Evolutionary conservation across 2,888 invertebrate species (phyloP), one percentile per base, ranked within the genome.

Genomic region (Ophion costatus): DNA sequence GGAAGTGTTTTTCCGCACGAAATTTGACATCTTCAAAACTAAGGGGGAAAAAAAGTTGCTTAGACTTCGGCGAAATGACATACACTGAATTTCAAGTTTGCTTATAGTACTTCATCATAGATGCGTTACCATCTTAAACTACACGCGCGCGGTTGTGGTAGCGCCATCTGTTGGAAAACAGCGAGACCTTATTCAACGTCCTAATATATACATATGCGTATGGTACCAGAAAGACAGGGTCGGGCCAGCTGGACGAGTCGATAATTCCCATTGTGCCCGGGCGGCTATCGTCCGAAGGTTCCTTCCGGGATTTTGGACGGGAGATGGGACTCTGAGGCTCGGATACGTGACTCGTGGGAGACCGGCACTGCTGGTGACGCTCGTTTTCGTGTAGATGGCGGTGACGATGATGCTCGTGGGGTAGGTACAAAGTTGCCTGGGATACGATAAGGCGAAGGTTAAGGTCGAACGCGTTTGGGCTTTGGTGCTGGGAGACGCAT

Each of bases 191-290:
- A 29, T 29, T 29, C 29, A 29, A 4, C 29, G 29, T 29, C 29
- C 29, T 4, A 29, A 66, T 38, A 57, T 17, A 24, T 57, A 56
- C 0, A 67, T 63, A 66, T 76, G 51, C 14, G 24, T 64, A 33
- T 71, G 69, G 78, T 87, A 88, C 88, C 87, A 88, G 77, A 70
- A 88, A 88, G 38, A 81, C 73, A 56, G 87, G 84, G 17, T 88
- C 89, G 66, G 84, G 84, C 87, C 90, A 90, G 87, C 88, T 87
- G 82, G 88, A 56, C 45, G 89, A 86, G 63, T 85, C 88, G 11
- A 84, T 82, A 71, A 87, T 88, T 63, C 88, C 87, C 87, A 88
- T 87, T 73, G 67, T 84, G 80, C 51, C 61, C 59, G 67, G 24
- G 57, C 57, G 73, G 11, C 67, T 79, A 73, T 81, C 81, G 42